Percentiles rank a stretch among this genome's conserved stretches.
These are phyloP conservation scores for Trissonchulus sp. DNA, from an alignment of 2,888 invertebrate genomes.

Conservation along the genomic window DNA sequence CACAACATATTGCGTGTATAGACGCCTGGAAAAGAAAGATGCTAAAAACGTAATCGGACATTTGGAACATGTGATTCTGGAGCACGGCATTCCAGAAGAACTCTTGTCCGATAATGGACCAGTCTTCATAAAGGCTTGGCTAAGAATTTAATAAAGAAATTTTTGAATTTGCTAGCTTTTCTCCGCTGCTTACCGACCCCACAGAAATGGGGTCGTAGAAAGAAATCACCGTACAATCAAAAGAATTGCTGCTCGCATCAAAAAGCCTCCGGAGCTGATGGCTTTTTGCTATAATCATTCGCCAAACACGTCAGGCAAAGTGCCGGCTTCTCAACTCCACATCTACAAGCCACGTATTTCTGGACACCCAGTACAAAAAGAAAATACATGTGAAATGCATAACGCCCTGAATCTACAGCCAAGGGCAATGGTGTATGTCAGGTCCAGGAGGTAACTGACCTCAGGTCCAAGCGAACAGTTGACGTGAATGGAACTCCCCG, in stretches of 20 bases:
- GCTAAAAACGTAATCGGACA: not conserved
- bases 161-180: not conserved
- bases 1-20: not conserved
- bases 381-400: too few relatives aligned
- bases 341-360: too few relatives aligned
- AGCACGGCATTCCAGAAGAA: not conserved
- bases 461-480: too few relatives aligned
- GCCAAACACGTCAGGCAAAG: not conserved
- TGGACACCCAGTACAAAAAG: too few relatives aligned
- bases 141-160: not conserved
- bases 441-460: not conserved
- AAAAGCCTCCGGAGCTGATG: not conserved
- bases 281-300: not conserved
- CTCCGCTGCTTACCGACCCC: not conserved
- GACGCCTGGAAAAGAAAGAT: not conserved
- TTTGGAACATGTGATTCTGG: not conserved
- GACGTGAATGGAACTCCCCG: too few relatives aligned
- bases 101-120: not conserved
- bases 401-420: too few relatives aligned
- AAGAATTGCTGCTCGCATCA: not conserved
- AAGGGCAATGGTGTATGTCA: not conserved
- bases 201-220: too few relatives aligned
- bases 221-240: constrained; percentile 18
- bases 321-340: not conserved
- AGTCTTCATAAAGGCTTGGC: not conserved